These are phyloP conservation scores for Corythornis cristatus DNA, from an alignment of 2,113 vertebrate species.

Conservation along the genomic window DNA sequence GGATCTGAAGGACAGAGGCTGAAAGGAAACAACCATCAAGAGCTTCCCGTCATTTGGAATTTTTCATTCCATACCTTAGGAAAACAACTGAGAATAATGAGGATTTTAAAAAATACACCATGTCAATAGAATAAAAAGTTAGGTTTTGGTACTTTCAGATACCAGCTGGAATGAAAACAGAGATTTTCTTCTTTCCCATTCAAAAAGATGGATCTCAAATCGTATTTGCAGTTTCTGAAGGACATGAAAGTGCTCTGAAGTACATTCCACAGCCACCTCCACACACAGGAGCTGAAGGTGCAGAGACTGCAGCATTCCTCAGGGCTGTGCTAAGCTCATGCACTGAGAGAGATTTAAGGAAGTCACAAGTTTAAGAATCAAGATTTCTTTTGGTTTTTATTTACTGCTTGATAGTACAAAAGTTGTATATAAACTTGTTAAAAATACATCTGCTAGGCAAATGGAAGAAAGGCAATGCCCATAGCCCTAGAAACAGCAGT, in stretches of 20 bases:
- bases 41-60: neutral
- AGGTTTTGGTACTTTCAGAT: neutral
- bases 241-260: neutral
- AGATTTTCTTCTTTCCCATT: neutral
- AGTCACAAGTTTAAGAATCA: slow-evolving; percentile 22
- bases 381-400: slow-evolving; percentile 43
- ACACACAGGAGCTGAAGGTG: neutral
- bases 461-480: slow-evolving; percentile 34
- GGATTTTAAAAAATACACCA: neutral
- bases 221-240: neutral
- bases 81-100: neutral
- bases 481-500: neutral
- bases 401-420: slow-evolving; percentile 79
- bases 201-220: neutral
- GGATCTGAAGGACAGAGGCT: neutral
- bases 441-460: slow-evolving; percentile 73
- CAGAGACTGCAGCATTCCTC: neutral
- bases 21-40: slow-evolving; percentile 6
- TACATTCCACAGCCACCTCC: neutral
- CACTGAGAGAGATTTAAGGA: neutral
- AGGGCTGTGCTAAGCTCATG: neutral
- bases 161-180: neutral
- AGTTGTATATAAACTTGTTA: slow-evolving; percentile 77
- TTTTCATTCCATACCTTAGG: neutral
- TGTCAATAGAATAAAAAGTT: neutral